phyloP scores from a whole-genome alignment of 1,140 invertebrate genomes.

The Yoshiicerus persimilis region DNA sequence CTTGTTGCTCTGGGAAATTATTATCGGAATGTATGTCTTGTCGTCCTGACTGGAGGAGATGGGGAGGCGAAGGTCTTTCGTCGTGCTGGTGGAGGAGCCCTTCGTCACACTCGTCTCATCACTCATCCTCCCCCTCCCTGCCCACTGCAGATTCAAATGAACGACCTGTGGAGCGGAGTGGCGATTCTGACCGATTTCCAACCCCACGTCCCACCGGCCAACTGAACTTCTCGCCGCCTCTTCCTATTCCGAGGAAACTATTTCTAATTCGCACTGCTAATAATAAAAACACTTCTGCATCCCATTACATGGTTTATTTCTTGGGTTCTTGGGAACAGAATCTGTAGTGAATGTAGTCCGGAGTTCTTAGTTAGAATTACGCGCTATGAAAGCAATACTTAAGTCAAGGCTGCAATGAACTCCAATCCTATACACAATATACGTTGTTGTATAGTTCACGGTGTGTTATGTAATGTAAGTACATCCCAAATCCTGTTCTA shows the following conservation, averaged over 20 bases:
- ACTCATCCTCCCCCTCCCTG: not conserved
- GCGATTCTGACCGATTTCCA: not conserved
- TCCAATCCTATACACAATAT: not conserved
- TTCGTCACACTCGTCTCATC: conserved; percentile 5
- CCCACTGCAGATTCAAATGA: not conserved
- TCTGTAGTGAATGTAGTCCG: not conserved
- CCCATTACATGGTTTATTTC: not conserved
- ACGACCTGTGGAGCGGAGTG: not conserved
- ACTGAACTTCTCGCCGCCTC: no score
- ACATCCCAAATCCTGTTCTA: not conserved
- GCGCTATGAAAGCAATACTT: not conserved
- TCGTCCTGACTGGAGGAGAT: not conserved
- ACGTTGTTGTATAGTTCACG: not conserved
- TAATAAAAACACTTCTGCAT: not conserved
- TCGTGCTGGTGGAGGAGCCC: not conserved
- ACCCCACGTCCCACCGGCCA: not conserved
- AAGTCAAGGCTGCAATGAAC: not conserved
- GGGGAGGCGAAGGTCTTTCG: not conserved
- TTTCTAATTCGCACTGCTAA: not conserved
- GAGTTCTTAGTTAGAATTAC: conserved; percentile 4
- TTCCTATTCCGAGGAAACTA: not conserved
- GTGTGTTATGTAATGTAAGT: not conserved
- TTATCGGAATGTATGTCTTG: not conserved
- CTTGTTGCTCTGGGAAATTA: not conserved
- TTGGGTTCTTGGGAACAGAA: not conserved